Evolutionary conservation across 2,113 vertebrate species (phyloP), one percentile per base, ranked within the genome.

Genomic region (Crocuta crocuta): DNA sequence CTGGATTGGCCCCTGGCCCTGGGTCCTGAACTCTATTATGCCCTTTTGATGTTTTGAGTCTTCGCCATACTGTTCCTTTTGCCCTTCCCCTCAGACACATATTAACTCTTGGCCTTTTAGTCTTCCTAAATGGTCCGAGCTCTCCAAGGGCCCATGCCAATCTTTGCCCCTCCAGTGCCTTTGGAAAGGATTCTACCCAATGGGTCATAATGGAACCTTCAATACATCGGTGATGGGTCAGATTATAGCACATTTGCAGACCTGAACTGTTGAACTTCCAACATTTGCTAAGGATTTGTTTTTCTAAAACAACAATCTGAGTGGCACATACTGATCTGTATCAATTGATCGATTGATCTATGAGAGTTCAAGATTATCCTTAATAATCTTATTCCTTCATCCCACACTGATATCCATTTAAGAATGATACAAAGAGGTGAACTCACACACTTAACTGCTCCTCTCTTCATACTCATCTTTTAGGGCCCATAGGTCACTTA

Each of bases 21-120:
- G 10, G 10, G 13, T 39, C 33, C 33, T 50, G 33, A 11, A 39
- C 11, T 48, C 19, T 5, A 28, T 2, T 15, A 3, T 15, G 15
- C 3, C 33, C 19, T 45, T 28, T 58, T 11, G 2, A 17, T 45
- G 21, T n/a, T 55, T 31, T 0, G 1, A 10, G 48, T 0, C 26
- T 65, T 81, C 33, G 5, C 35, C 17, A 1, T 5, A 2, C 1
- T 1, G 0, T 55, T 53, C 28, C 3, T 4, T 24, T 24, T 31
- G 11, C 9, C 11, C 6, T 48, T 23, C 8, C 50, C 5, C 24
- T 88, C 12, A 28, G 39, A 23, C 17, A 71, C 8, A 7, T 0
- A 23, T 5, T 5, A 79, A 9, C 16, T 35, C 81, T 90, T 13
- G 1, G 3, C 10, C 3, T 39, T 58, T 82, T 63, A 28, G 50